Conservation (phyloP, 2,888 invertebrate species). For the Darwinula stevensoni region DNA sequence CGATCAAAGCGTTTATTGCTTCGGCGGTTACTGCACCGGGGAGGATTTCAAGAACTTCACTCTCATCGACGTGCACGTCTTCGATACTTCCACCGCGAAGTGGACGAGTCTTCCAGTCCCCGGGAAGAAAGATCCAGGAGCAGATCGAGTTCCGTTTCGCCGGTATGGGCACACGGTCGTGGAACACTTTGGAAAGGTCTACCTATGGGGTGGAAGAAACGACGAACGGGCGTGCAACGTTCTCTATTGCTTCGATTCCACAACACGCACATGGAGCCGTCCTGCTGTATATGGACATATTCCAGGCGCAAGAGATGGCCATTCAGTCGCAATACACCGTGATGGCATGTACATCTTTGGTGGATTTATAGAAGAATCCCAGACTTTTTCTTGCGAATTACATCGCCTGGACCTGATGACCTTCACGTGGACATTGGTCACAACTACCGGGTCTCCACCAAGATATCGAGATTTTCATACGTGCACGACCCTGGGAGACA, state of each 20-base stretch:
- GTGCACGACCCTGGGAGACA: slow-evolving; percentile 37
- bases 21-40: slow-evolving; percentile 70
- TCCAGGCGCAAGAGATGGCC: slow-evolving; percentile 65
- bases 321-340: slow-evolving; percentile 38
- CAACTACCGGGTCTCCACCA: slow-evolving; percentile 18
- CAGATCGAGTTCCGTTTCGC: slow-evolving; percentile 46
- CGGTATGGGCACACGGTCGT: slow-evolving; percentile 80
- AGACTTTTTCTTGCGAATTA: not conserved
- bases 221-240: slow-evolving; percentile 49
- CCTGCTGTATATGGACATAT: slow-evolving; percentile 31
- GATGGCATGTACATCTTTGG: slow-evolving; percentile 33
- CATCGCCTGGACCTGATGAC: not conserved
- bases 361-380: slow-evolving; percentile 3
- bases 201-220: slow-evolving; percentile 77
- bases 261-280: slow-evolving; percentile 30
- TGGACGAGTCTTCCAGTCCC: not conserved
- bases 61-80: slow-evolving; percentile 30
- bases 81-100: slow-evolving; percentile 32
- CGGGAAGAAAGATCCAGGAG: too few relatives aligned
- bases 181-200: slow-evolving; percentile 36
- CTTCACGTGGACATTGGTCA: not conserved
- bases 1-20: slow-evolving; percentile 48
- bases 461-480: slow-evolving; percentile 64
- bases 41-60: slow-evolving; percentile 36
- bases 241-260: slow-evolving; percentile 48